These are phyloP conservation scores for Tokudaia muenninki DNA, from an alignment of 2,797 vertebrate genomes.

Conservation along the genomic window DNA sequence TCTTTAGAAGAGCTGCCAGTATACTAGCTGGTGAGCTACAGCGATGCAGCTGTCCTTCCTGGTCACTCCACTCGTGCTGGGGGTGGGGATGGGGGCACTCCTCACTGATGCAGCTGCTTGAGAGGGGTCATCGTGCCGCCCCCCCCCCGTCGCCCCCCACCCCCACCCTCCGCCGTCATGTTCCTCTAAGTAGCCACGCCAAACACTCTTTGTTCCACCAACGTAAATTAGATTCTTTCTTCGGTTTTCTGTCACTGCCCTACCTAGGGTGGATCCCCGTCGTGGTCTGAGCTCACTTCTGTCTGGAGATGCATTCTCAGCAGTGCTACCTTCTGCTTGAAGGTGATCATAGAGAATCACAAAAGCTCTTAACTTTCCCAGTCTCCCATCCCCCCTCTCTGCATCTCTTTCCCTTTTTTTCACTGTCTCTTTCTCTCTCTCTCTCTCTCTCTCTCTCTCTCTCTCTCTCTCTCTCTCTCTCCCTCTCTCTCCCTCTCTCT, in stretches of 20 bases:
- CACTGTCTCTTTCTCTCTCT: not conserved
- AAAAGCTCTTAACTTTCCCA: not conserved
- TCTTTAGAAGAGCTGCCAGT: not conserved
- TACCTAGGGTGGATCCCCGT: too few relatives aligned
- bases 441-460: too few relatives aligned
- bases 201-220: accelerated
- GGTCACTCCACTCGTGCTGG: not conserved
- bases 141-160: too few relatives aligned
- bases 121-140: not conserved
- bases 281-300: not conserved
- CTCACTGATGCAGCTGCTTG: not conserved
- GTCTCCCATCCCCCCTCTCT: not conserved
- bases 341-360: not conserved
- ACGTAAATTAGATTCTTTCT: not conserved
- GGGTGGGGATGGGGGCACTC: accelerated
- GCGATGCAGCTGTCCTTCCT: not conserved
- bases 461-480: not conserved
- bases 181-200: not conserved
- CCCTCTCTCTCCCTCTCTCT: too few relatives aligned
- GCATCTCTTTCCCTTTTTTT: too few relatives aligned
- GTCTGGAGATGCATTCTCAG: not conserved
- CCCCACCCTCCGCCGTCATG: not conserved
- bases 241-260: not conserved
- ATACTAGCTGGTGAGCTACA: not conserved
- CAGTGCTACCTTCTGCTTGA: not conserved